Percentiles rank a stretch among this genome's conserved stretches.
phyloP scores from a whole-genome alignment of 2,113 vertebrate genomes.

The Psephotus haematonotus region DNA sequence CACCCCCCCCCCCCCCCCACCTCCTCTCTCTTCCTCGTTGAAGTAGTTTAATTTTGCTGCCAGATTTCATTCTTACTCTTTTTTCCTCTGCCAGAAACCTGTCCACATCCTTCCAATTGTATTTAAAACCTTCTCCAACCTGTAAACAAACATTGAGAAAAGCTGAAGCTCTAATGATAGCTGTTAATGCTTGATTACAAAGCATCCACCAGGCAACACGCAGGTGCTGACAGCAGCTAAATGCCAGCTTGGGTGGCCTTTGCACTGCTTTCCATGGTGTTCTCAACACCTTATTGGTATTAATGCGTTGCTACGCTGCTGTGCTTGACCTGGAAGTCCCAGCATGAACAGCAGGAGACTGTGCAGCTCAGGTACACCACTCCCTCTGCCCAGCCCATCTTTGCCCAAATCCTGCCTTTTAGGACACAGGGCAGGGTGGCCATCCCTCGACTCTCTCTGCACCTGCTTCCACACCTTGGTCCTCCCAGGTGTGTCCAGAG shows the following conservation, averaged over 20 bases:
- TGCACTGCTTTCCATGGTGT: neutral
- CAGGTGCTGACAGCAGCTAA: neutral
- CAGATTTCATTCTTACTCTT: neutral
- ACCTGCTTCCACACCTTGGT: neutral
- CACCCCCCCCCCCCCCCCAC: too few species aligned
- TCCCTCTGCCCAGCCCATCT: accelerated
- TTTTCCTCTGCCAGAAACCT: neutral
- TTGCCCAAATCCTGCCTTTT: neutral
- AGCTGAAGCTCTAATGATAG: neutral
- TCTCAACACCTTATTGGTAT: neutral
- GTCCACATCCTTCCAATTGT: neutral
- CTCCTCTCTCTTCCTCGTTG: neutral
- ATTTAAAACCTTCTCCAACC: neutral
- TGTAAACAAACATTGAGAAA: neutral
- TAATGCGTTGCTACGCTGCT: accelerated
- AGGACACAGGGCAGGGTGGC: neutral
- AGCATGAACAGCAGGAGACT: neutral
- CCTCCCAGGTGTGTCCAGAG: neutral
- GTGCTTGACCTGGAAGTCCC: neutral
- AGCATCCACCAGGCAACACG: neutral
- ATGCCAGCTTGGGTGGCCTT: neutral
- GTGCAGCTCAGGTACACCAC: neutral
- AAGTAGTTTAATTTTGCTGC: neutral
- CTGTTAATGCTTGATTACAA: neutral
- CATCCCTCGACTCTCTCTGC: neutral